These are phyloP conservation scores for Leptodactylus fallax DNA, from an alignment of 2,797 vertebrate genomes.

Conservation along the genomic window DNA sequence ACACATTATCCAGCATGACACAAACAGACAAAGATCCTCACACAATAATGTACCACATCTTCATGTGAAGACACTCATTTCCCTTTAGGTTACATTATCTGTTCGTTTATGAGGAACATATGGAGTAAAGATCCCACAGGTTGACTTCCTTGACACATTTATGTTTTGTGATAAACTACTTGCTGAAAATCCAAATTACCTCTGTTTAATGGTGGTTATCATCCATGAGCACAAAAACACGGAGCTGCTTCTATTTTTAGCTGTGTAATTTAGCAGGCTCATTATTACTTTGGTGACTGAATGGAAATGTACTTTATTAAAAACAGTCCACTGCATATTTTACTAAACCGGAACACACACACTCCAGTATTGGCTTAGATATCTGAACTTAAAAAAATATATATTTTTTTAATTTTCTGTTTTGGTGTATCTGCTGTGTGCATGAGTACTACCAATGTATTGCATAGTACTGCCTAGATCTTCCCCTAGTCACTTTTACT, in stretches of 20 bases:
- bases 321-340: not conserved
- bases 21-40: not conserved
- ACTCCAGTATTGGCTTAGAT: too few species aligned
- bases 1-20: slow-evolving; percentile 3
- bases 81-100: slow-evolving; percentile 44
- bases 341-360: not conserved
- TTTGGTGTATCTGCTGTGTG: too few species aligned
- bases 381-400: too few species aligned
- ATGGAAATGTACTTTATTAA: too few species aligned
- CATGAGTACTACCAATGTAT: too few species aligned
- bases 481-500: too few species aligned
- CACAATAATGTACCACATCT: slow-evolving; percentile 18
- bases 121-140: slow-evolving; percentile 46
- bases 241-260: slow-evolving; percentile 25
- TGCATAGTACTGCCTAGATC: too few species aligned
- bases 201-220: slow-evolving; percentile 36
- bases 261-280: slow-evolving; percentile 1
- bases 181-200: slow-evolving; percentile 39
- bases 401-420: too few species aligned
- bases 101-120: slow-evolving; percentile 48
- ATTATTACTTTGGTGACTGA: slow-evolving; percentile 5
- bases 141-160: slow-evolving; percentile 50
- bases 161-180: slow-evolving; percentile 45
- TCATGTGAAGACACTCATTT: slow-evolving; percentile 27
- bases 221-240: not conserved